Evolutionary conservation across 1,140 invertebrate species (phyloP).

Genomic region (Nautilus pompilius): DNA sequence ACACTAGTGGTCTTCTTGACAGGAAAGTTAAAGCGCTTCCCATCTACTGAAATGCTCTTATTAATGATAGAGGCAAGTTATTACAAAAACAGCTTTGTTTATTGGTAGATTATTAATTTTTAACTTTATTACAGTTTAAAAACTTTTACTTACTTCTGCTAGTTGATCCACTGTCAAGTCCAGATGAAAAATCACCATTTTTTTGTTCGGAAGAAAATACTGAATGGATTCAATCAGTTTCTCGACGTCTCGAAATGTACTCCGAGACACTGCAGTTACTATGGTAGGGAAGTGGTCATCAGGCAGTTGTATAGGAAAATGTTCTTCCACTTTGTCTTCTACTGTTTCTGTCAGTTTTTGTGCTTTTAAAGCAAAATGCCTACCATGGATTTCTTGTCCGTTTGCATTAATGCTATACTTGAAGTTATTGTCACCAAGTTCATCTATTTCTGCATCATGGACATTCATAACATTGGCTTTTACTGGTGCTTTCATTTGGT

Average conservation of each 20-base stretch:
- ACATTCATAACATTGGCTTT: too few species aligned
- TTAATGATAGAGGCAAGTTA: too few species aligned
- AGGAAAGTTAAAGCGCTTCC: too few species aligned
- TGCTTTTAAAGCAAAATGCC: not conserved
- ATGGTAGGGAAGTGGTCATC: conserved; percentile 14
- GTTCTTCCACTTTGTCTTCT: not conserved
- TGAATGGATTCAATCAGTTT: conserved; percentile 24
- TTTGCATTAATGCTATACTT: too few species aligned
- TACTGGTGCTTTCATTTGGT: too few species aligned
- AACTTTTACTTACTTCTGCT: conserved; percentile 11
- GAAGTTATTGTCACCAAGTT: too few species aligned
- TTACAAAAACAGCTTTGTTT: too few species aligned
- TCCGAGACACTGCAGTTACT: conserved; percentile 17
- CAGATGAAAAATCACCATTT: conserved; percentile 20
- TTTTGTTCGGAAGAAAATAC: conserved; percentile 14
- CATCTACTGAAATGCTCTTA: too few species aligned
- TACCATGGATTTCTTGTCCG: not conserved
- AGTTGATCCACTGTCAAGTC: conserved; percentile 9
- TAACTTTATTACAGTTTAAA: too few species aligned
- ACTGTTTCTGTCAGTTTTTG: not conserved
- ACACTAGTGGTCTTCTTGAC: too few species aligned
- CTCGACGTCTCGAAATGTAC: conserved; percentile 13
- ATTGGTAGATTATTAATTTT: too few species aligned
- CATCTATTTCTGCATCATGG: too few species aligned
- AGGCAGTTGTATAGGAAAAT: not conserved